Evolutionary conservation across 2,797 vertebrate genomes (phyloP), one percentile per base, ranked within the genome.

Genomic region (Pipistrellus pipistrellus): DNA sequence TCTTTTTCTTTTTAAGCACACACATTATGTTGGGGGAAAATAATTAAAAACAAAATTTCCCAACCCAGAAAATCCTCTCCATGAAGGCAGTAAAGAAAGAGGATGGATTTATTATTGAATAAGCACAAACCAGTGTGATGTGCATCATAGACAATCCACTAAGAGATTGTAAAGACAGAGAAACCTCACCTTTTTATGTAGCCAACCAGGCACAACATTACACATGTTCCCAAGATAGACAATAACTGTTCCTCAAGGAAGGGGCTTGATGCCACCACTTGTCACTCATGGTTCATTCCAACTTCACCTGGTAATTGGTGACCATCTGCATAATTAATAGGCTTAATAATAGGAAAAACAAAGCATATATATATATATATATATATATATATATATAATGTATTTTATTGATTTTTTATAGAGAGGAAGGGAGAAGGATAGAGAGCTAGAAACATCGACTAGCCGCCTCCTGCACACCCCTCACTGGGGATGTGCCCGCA

Each of bases 1-100:
- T 71, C 46, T 75, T 75, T 41, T 66, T 27, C 11, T 35, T 93
- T 90, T 83, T 57, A 85, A 93, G 48, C 51, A 91, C 27, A 46
- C 30, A 44, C 5, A 21, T 32, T 73, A n/a, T 53, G 23, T 73
- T 89, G n/a, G 23, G 23, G 69, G 13, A 30, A 57, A 76, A 30
- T 11, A 87, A 68, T 48, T 68, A 75, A 59, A 85, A 81, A 44
- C 25, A 80, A 51, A 44, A 55, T 9, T 55, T 55, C 20, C 53
- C 53, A 48, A 77, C 46, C 46, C 46, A 46, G 64, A 41, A 59
- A 66, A 80, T 72, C 15, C 35, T 72, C n/a, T 73, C 38, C 55
- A 66, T 13, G 41, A 91, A 83, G 14, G 18, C 69, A 78, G 32
- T 14, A 30, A 32, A 77, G 53, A 21, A 55, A 55, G 38, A 68